Evolutionary conservation across 2,113 vertebrate genomes (phyloP).

Genomic region (Mirza zaza): DNA sequence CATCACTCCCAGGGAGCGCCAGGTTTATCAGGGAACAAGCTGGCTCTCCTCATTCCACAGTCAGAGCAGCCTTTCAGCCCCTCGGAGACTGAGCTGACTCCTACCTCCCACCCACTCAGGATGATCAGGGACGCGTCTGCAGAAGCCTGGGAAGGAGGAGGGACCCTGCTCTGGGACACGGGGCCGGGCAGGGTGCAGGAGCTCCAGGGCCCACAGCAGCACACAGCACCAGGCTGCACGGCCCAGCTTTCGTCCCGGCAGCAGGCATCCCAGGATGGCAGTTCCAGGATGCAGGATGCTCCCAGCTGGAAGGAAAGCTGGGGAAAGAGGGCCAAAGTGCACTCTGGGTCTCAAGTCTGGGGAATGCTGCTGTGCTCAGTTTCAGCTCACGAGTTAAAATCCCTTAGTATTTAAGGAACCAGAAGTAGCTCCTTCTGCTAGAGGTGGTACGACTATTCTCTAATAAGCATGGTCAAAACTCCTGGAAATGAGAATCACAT

Average conservation of each 20-base stretch:
- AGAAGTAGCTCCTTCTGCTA: neutral
- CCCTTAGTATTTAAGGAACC: neutral
- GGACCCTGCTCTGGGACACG: neutral
- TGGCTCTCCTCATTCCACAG: neutral
- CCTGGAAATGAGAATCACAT: constrained; percentile 11
- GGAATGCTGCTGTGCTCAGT: neutral
- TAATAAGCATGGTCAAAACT: neutral
- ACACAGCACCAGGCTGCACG: neutral
- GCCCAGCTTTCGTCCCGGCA: neutral
- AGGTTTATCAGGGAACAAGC: neutral
- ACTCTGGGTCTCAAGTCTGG: neutral
- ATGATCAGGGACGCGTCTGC: neutral
- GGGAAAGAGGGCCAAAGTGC: neutral
- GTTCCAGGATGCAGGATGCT: neutral
- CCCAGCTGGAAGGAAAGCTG: neutral
- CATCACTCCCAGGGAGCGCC: neutral
- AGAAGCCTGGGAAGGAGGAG: neutral
- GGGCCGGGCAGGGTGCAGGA: neutral
- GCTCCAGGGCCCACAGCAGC: neutral
- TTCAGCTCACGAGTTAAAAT: constrained; percentile 14
- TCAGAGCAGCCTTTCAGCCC: neutral
- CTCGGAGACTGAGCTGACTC: neutral
- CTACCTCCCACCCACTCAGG: neutral
- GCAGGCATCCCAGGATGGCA: neutral
- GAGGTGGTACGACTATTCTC: neutral